These are phyloP conservation scores for Drosophila ezoana DNA, from an alignment of 2,888 invertebrate genomes.

Conservation along the genomic window DNA sequence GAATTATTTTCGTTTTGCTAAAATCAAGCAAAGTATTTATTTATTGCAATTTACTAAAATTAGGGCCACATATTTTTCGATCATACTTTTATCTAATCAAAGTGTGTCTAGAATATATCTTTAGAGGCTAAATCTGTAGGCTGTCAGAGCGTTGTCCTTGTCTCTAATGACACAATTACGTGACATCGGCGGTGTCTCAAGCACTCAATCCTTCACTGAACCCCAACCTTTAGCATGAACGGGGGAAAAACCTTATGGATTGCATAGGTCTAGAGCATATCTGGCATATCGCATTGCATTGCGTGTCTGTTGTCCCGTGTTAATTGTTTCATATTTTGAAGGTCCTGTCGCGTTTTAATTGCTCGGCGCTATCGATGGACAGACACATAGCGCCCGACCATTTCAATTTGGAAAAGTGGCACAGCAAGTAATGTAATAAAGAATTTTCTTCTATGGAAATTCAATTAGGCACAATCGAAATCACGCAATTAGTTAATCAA, in stretches of 20 bases:
- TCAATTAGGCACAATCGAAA: constrained; percentile 82
- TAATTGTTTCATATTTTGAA: constrained; percentile 82
- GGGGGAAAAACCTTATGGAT: constrained; percentile 29
- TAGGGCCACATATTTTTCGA: no score
- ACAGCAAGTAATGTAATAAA: constrained; percentile 61
- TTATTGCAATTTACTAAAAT: no score
- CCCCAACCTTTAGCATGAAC: background rate
- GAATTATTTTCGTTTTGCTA: no score
- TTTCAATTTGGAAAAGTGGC: constrained; percentile 77
- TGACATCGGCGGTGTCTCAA: constrained; percentile 27
- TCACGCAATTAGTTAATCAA: constrained; percentile 84
- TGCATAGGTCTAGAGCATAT: constrained; percentile 61
- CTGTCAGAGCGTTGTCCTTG: constrained; percentile 29
- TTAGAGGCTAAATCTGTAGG: constrained; percentile 39
- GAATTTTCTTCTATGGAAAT: constrained; percentile 68
- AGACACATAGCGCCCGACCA: constrained; percentile 8
- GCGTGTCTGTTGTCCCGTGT: constrained; percentile 68
- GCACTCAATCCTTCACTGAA: constrained; percentile 7
- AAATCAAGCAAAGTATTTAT: no score
- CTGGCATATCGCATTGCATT: constrained; percentile 46
- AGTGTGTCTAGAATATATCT: constrained; percentile 24
- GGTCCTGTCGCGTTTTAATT: constrained; percentile 75
- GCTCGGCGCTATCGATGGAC: constrained; percentile 49
- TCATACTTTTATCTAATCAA: background rate
- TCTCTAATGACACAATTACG: constrained; percentile 68